Conservation (phyloP, 2,113 vertebrate genomes). For the Eretmochelys imbricata region DNA sequence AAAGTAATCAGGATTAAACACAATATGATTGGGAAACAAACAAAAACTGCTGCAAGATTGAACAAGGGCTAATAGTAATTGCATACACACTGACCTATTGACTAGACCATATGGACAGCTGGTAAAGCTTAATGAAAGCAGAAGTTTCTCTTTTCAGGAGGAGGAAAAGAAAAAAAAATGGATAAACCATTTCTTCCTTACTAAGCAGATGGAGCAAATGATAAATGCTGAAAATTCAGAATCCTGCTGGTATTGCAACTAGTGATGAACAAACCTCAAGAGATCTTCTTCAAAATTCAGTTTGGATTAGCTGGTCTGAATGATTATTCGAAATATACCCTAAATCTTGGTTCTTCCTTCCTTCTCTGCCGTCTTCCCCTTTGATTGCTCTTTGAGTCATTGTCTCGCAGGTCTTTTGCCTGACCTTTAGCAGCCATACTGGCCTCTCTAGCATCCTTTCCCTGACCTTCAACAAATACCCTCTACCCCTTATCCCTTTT, state of each 20-base stretch:
- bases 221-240: background rate
- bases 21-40: constrained; percentile 24
- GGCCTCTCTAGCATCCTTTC: background rate
- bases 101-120: constrained; percentile 12
- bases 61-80: constrained; percentile 13
- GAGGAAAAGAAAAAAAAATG: background rate
- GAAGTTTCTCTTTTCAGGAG: constrained; percentile 27
- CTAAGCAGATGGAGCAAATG: constrained; percentile 14
- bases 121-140: constrained; percentile 53
- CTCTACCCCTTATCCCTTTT: background rate
- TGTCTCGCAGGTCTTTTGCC: background rate
- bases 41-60: background rate
- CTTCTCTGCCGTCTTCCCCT: background rate
- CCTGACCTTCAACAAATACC: background rate
- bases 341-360: background rate
- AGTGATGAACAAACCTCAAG: background rate
- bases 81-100: background rate
- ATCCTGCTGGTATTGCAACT: background rate
- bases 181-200: constrained; percentile 28
- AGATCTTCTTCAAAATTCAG: background rate
- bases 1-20: constrained; percentile 41
- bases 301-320: background rate
- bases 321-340: background rate
- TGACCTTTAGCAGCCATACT: background rate
- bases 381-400: background rate